Conservation (phyloP, 2,113 vertebrate species). For the Crotalus tigris region DNA sequence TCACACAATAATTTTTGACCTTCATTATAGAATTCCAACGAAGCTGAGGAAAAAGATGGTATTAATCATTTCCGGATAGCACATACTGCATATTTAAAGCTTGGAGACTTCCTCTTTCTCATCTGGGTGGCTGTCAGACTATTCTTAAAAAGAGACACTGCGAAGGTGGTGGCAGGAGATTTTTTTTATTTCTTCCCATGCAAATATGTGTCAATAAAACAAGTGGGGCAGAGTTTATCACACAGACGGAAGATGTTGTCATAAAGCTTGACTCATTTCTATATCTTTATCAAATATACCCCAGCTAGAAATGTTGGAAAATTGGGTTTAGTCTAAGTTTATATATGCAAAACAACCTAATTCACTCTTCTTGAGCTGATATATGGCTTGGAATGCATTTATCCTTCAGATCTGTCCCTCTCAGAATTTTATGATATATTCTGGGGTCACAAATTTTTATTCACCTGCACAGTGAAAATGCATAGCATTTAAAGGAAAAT, state of each 20-base stretch:
- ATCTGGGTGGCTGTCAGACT: neutral
- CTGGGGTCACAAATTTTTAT: neutral
- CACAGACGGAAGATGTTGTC: neutral
- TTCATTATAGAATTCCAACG: conserved; percentile 67
- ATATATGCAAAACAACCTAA: neutral
- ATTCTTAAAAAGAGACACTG: neutral
- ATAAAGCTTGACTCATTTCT: neutral
- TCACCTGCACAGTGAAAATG: neutral
- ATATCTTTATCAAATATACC: neutral
- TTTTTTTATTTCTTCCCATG: conserved; percentile 21
- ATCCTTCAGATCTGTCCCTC: neutral
- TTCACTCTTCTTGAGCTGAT: neutral
- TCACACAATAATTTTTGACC: conserved; percentile 50
- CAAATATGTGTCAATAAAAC: neutral
- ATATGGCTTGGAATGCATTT: neutral
- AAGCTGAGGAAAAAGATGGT: conserved; percentile 61
- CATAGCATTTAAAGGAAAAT: neutral
- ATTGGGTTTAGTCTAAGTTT: neutral
- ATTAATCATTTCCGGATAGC: conserved; percentile 62
- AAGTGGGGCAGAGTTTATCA: neutral
- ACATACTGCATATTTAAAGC: conserved; percentile 45
- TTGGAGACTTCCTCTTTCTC: conserved; percentile 20
- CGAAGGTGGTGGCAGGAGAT: no score
- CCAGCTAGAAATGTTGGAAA: neutral
- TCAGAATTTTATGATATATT: neutral